Evolutionary conservation across 1,140 invertebrate species (phyloP).

Genomic region (Aphelinus certus): DNA sequence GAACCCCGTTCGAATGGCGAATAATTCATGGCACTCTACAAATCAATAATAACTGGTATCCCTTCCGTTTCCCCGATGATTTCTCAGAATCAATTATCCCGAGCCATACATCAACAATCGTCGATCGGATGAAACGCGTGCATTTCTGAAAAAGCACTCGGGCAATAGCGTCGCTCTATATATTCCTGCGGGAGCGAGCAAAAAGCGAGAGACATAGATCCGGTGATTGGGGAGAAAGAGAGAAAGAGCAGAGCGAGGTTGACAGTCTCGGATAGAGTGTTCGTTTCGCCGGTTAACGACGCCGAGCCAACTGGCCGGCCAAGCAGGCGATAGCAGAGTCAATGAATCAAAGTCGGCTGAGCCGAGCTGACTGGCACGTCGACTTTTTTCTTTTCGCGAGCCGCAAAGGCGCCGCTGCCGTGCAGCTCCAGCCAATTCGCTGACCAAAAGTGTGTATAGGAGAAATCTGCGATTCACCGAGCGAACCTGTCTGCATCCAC

Average conservation of each 20-base stretch:
- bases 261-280: too few species aligned
- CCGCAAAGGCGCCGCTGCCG: too few species aligned
- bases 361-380: neutral
- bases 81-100: too few species aligned
- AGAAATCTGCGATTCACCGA: slow-evolving; percentile 19
- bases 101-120: slow-evolving; percentile 44
- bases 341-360: slow-evolving; percentile 14
- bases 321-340: slow-evolving; percentile 11
- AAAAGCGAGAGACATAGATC: too few species aligned
- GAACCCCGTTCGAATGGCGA: too few species aligned
- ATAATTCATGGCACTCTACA: too few species aligned
- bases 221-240: too few species aligned
- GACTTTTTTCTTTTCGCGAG: slow-evolving; percentile 11
- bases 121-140: neutral
- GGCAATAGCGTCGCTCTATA: neutral
- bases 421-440: neutral
- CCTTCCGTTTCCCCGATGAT: too few species aligned
- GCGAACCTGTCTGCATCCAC: neutral
- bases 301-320: neutral
- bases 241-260: too few species aligned
- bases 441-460: neutral
- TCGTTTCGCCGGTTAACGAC: slow-evolving; percentile 2
- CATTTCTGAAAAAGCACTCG: neutral
- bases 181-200: too few species aligned
- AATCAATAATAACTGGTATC: too few species aligned